Evolutionary conservation across 37 sponge, comb jelly and placozoan genomes (phyloP).

Genomic region (Crambe crambe): DNA sequence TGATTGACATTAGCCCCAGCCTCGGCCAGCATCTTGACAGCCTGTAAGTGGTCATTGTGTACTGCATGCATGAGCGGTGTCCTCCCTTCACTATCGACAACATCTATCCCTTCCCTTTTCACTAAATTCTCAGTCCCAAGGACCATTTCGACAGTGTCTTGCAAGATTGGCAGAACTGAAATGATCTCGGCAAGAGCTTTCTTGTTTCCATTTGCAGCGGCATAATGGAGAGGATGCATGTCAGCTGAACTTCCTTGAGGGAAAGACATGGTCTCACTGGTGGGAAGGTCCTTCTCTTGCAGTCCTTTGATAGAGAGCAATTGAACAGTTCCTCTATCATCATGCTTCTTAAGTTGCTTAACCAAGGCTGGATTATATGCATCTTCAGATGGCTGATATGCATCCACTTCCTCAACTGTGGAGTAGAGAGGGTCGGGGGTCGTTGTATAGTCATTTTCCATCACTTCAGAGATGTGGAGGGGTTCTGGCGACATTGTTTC

Average conservation of each 20-base stretch:
- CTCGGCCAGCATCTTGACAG: conserved; percentile 68
- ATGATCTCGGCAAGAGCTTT: conserved; percentile 43
- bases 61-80: conserved; percentile 92
- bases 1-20: conserved; percentile 72
- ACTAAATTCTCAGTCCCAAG: conserved; percentile 46
- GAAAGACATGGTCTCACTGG: conserved; percentile 5
- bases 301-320: conserved; percentile 45
- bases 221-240: conserved; percentile 65
- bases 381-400: not conserved
- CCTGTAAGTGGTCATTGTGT: conserved; percentile 50
- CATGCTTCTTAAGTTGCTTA: conserved; percentile 25
- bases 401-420: conserved; percentile 4
- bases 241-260: conserved; percentile 38
- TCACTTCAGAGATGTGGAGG: not conserved
- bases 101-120: conserved; percentile 56
- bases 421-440: conserved; percentile 13
- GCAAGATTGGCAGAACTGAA: conserved; percentile 28
- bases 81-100: conserved; percentile 66
- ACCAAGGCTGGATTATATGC: conserved; percentile 6
- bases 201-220: conserved; percentile 66
- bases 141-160: conserved; percentile 58
- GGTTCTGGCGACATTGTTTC: not conserved
- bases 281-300: not conserved
- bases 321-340: conserved; percentile 22
- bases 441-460: not conserved